These are phyloP conservation scores for Tangara arthus DNA, from an alignment of 2,797 vertebrate species.

Conservation along the genomic window DNA sequence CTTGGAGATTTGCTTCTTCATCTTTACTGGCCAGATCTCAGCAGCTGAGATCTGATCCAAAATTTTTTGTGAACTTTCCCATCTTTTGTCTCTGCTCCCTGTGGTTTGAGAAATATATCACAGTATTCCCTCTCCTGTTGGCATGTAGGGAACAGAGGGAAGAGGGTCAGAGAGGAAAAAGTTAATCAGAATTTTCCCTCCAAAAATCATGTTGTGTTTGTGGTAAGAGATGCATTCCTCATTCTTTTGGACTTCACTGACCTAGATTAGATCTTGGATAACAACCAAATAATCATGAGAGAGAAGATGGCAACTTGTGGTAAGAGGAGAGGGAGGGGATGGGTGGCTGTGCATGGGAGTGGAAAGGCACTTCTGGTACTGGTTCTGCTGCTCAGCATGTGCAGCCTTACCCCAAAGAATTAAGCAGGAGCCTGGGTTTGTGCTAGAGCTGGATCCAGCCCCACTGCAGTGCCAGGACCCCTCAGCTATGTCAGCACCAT, in stretches of 20 bases:
- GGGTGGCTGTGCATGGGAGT: not conserved
- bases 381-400: not conserved
- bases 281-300: not conserved
- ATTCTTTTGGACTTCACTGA: not conserved
- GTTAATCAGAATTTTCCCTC: not conserved
- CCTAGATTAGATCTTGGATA: not conserved
- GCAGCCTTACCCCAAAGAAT: not conserved
- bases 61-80: not conserved
- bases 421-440: rapidly evolving
- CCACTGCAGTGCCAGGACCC: not conserved
- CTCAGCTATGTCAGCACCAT: not conserved
- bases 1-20: not conserved
- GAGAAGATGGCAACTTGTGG: not conserved
- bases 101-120: not conserved
- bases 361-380: not conserved
- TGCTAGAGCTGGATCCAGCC: not conserved
- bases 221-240: not conserved
- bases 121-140: not conserved
- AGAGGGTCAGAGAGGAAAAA: not conserved
- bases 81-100: not conserved
- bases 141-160: not conserved
- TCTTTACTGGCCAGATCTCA: not conserved
- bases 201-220: not conserved
- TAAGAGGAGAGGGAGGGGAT: not conserved
- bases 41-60: not conserved